Conservation (phyloP, 2,797 vertebrate species). For the Intellagama lesueurii region DNA sequence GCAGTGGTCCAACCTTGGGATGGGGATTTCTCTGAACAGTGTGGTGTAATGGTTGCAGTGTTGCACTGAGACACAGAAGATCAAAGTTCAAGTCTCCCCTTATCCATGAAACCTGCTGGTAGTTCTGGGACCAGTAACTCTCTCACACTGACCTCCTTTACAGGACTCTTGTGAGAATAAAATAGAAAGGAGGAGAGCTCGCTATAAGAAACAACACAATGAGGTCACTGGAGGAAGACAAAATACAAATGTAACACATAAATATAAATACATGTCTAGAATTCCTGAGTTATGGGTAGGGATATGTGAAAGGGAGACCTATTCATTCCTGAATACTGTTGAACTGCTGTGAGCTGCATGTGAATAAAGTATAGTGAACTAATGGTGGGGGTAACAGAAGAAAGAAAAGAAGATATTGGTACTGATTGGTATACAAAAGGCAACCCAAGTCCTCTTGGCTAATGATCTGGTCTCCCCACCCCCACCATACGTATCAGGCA, state of each 20-base stretch:
- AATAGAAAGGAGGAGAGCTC: background rate
- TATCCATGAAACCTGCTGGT: background rate
- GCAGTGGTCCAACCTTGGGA: background rate
- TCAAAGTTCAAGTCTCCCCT: background rate
- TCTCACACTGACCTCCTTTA: background rate
- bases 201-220: too few species aligned
- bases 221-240: background rate
- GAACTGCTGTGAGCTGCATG: background rate
- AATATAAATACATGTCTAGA: background rate
- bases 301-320: background rate
- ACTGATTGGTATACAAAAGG: background rate
- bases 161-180: background rate
- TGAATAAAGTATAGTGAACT: background rate
- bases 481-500: background rate
- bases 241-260: background rate
- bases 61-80: background rate
- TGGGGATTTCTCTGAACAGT: background rate
- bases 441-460: background rate
- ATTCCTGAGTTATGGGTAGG: background rate
- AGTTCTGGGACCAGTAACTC: too few species aligned
- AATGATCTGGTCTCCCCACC: background rate
- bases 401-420: background rate
- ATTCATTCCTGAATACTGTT: background rate
- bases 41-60: too few species aligned
- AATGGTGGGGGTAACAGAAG: background rate